phyloP scores from a whole-genome alignment of 1,140 invertebrate species.

The Myzus persicae region DNA sequence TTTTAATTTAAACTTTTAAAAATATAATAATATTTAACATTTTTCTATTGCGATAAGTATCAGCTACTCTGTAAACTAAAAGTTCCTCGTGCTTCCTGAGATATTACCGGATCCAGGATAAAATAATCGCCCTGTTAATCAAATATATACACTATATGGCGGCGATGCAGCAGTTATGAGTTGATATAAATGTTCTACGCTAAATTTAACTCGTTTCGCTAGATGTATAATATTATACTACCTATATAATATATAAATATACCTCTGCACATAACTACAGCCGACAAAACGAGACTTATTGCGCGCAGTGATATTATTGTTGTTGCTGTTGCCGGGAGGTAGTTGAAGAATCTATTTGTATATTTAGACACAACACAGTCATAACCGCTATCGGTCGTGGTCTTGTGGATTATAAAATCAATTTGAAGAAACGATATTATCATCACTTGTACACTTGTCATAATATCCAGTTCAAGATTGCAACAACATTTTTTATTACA shows the following conservation, averaged over 20 bases:
- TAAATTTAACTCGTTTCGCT: background rate
- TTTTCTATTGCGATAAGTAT: background rate
- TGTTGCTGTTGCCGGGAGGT: background rate
- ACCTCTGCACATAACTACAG: background rate
- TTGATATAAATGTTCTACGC: background rate
- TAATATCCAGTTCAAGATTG: too few species aligned
- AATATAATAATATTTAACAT: background rate
- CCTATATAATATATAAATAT: background rate
- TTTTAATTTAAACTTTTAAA: background rate
- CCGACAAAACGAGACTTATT: background rate
- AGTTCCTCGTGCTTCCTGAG: background rate
- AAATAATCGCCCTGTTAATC: background rate
- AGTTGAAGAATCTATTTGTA: background rate
- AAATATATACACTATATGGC: background rate
- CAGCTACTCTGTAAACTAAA: background rate
- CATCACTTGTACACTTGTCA: background rate
- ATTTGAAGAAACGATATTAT: background rate
- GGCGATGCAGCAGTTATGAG: background rate
- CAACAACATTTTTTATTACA: too few species aligned
- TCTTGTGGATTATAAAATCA: background rate
- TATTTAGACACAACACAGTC: background rate
- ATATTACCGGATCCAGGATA: background rate
- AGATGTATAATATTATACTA: background rate
- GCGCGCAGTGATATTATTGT: background rate
- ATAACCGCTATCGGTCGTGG: background rate